phyloP scores from a whole-genome alignment of 1,140 invertebrate genomes.

The Himalopsyche phryganea region DNA sequence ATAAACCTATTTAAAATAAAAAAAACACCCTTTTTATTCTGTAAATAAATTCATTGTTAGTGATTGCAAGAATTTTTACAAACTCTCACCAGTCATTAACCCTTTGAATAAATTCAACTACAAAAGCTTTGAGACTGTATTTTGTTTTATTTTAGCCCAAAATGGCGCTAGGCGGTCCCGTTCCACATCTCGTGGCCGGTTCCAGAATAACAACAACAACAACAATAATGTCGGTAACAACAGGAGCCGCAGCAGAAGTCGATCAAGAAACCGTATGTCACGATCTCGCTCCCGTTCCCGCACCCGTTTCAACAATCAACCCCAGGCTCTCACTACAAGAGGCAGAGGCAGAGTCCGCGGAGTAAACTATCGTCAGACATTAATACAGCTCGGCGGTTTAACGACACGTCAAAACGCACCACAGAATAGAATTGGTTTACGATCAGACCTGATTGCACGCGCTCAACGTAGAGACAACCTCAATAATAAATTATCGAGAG shows the following conservation, averaged over 20 bases:
- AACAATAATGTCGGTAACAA: slow-evolving; percentile 1
- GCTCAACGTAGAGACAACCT: slow-evolving; percentile 17
- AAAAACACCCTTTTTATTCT: too few species aligned
- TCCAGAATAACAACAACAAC: slow-evolving; percentile 19
- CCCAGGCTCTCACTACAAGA: not conserved
- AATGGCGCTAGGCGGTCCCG: slow-evolving; percentile 1
- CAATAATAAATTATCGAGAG: slow-evolving; percentile 10
- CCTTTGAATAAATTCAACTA: too few species aligned
- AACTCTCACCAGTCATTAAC: too few species aligned
- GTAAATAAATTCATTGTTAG: too few species aligned
- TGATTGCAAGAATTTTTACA: too few species aligned
- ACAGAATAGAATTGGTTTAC: slow-evolving; percentile 10
- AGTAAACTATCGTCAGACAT: slow-evolving; percentile 7
- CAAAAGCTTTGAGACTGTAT: too few species aligned
- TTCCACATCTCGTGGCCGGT: slow-evolving; percentile 15
- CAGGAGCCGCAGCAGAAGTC: not conserved
- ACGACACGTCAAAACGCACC: slow-evolving; percentile 2
- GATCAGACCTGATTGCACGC: slow-evolving; percentile 25
- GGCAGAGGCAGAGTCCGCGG: slow-evolving; percentile 18
- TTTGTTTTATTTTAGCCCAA: slow-evolving; percentile 10
- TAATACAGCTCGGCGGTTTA: slow-evolving; percentile 4
- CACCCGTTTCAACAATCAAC: not conserved
- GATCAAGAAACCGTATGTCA: slow-evolving; percentile 1
- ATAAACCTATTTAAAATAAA: too few species aligned
- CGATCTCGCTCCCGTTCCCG: slow-evolving; percentile 17